These are phyloP conservation scores for Lottia gigantea DNA, from an alignment of 2,888 invertebrate genomes.

Conservation along the genomic window DNA sequence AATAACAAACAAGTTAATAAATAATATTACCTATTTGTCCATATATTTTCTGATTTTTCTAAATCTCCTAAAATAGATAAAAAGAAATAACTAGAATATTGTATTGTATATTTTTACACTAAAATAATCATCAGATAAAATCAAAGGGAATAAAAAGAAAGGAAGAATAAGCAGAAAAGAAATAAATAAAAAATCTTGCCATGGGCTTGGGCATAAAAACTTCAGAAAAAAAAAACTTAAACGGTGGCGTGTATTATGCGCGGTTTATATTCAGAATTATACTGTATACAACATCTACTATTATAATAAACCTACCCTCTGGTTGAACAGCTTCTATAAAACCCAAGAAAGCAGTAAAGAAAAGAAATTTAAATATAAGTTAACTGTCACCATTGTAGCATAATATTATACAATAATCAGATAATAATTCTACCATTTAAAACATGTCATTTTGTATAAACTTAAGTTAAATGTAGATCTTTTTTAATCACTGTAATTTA, in stretches of 20 bases:
- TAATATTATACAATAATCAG: too few species aligned
- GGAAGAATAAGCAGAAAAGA: not conserved
- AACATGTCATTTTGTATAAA: too few species aligned
- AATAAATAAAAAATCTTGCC: too few species aligned
- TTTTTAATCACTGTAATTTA: too few species aligned
- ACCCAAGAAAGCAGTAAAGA: conserved; percentile 12
- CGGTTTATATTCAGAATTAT: too few species aligned
- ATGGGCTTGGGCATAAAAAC: too few species aligned
- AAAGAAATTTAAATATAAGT: conserved; percentile 1
- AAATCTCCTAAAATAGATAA: conserved; percentile 43
- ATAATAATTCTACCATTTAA: too few species aligned
- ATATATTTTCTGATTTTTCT: conserved; percentile 49
- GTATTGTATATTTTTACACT: not conserved
- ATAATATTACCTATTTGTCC: conserved; percentile 48
- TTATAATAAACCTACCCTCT: not conserved
- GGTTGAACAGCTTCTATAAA: conserved; percentile 6
- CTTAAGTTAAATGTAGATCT: too few species aligned
- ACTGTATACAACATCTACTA: not conserved
- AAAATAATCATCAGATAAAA: not conserved
- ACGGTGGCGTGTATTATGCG: too few species aligned
- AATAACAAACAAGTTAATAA: too few species aligned
- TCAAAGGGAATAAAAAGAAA: not conserved
- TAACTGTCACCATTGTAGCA: not conserved
- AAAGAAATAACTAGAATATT: not conserved
- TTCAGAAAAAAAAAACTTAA: too few species aligned